Evolutionary conservation across 2,888 invertebrate species (phyloP), one percentile per base, ranked within the genome.

Genomic region (Sarcophaga carnaria): DNA sequence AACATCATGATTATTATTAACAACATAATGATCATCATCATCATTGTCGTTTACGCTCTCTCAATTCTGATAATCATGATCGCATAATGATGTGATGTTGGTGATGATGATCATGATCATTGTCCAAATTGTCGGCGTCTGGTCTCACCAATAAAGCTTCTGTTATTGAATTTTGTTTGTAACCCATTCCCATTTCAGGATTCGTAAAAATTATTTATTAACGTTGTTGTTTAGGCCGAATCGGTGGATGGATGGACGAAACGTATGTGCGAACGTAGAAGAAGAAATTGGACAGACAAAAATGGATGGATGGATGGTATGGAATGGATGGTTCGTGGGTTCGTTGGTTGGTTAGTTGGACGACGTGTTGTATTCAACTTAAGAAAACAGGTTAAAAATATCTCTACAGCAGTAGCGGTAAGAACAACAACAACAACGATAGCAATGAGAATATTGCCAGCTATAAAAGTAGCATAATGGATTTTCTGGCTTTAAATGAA

Each of bases 151-250:
- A 83, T 80, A 86, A 86, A 83, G 86, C 86, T 86, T 83, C 86
- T 83, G 86, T 86, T 86, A 83, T 86, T 83, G 75, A 78, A 69
- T 72, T 67, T 83, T 78, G 75, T 81, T 85, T 77, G 66, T 67
- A 80, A 60, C 5, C 74, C 78, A 84, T 75, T 79, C 70, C 90
- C 70, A 83, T 81, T 63, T 67, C 81, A 84, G 66, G 90, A 90
- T 90, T 91, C 91, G 91, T 91, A 91, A 92, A 92, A 92, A 92
- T 92, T 92, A 92, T 92, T 92, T 92, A 92, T 92, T 92, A 92
- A 78, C 78, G 72, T 78, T 78, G 80, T 72, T 70, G 67, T 72
- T 62, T 37, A 10, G 8, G 62, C 22, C 10, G 20, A 17, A 54
- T 66, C 37, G 45, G 11, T 11, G 54, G 17, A 91, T 90, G 91